A percentile compares a stretch with the other conserved stretches of the same genome.
Conservation (phyloP, 2,113 vertebrate species). For the Zosterops hypoxanthus region DNA sequence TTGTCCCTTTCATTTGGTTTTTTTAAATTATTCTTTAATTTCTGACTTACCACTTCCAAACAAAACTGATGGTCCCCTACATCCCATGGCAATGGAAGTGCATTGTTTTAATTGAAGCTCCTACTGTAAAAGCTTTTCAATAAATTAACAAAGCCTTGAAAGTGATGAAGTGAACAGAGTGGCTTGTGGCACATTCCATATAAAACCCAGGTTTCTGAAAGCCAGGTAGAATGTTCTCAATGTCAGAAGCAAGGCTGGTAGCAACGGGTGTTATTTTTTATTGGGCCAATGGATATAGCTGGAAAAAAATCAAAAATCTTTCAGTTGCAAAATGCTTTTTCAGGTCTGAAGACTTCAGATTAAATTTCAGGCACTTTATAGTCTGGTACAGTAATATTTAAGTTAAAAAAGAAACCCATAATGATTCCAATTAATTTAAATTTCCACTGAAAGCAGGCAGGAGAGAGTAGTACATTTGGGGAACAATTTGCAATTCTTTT, state of each 20-base stretch:
- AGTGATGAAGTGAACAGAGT: not conserved
- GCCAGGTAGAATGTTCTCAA: not conserved
- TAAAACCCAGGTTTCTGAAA: not conserved
- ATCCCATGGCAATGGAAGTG: not conserved
- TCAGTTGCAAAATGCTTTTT: not conserved
- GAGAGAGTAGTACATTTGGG: slow-evolving; percentile 6
- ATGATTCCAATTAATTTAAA: slow-evolving; percentile 47
- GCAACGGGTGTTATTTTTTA: not conserved
- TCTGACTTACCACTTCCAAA: not conserved
- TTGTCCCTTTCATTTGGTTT: not conserved
- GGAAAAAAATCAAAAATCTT: slow-evolving; percentile 1
- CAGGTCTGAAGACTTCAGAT: slow-evolving; percentile 7
- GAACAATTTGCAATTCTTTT: slow-evolving; percentile 35
- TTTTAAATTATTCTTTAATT: not conserved
- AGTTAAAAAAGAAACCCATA: not conserved
- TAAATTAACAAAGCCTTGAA: slow-evolving; percentile 31
- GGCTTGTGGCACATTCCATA: not conserved
- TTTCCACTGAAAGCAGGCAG: slow-evolving; percentile 5
- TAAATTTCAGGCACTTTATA: slow-evolving; percentile 27
- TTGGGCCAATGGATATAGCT: not conserved
- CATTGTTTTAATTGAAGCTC: slow-evolving; percentile 27
- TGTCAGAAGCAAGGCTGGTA: not conserved
- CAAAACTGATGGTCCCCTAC: not conserved
- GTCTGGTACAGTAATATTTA: slow-evolving; percentile 7
- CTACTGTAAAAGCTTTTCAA: slow-evolving; percentile 16